Percentiles rank a stretch among this genome's conserved stretches.
These are phyloP conservation scores for Danio albolineatus DNA, from an alignment of 2,797 vertebrate genomes.

Conservation along the genomic window DNA sequence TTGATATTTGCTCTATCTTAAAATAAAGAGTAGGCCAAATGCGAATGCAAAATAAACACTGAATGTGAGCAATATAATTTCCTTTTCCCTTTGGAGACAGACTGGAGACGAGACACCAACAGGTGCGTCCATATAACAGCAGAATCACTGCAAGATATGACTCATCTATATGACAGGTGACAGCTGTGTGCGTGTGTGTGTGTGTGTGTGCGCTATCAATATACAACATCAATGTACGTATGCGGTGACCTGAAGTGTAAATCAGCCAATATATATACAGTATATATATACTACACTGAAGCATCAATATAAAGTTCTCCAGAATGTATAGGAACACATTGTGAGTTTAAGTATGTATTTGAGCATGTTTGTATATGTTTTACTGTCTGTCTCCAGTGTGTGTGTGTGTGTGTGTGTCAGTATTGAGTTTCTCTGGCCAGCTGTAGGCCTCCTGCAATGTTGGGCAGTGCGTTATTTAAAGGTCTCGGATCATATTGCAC, in stretches of 20 bases:
- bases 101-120: constrained; percentile 48
- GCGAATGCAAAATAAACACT: constrained; percentile 6
- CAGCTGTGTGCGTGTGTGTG: constrained; percentile 45
- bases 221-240: not conserved
- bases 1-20: not conserved
- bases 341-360: constrained; percentile 10
- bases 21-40: not conserved
- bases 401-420: not conserved
- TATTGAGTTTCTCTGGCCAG: constrained; percentile 35
- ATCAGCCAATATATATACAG: not conserved
- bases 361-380: constrained; percentile 28
- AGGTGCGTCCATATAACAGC: constrained; percentile 55
- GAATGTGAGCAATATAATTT: constrained; percentile 24
- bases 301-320: not conserved
- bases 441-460: constrained; percentile 34
- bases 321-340: constrained; percentile 5
- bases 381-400: constrained; percentile 1
- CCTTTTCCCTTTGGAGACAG: constrained; percentile 26
- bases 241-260: not conserved
- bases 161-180: constrained; percentile 45
- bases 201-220: constrained; percentile 3
- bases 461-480: constrained; percentile 40
- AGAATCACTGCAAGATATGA: constrained; percentile 49
- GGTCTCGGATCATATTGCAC: constrained; percentile 19
- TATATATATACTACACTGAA: no score